Percentiles rank a stretch among this genome's conserved stretches.
Evolutionary conservation across 2,888 invertebrate species (phyloP).

Genomic region (Andrena marginata): DNA sequence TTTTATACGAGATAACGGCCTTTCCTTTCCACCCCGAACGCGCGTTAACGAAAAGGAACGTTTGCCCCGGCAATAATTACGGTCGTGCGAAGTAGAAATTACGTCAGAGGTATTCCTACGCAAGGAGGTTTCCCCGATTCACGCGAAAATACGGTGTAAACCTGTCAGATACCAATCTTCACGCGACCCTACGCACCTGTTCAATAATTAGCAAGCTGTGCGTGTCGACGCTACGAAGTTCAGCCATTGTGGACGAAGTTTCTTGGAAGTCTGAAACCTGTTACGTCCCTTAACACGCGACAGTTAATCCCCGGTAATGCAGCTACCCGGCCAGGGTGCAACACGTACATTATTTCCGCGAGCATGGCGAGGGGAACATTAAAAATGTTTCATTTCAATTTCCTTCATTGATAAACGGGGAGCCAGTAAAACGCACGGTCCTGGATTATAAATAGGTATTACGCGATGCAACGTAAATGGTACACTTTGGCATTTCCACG

Average conservation of each 20-base stretch:
- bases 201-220: slow-evolving; percentile 6
- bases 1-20: slow-evolving; percentile 77
- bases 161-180: not conserved
- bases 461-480: slow-evolving; percentile 25
- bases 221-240: slow-evolving; percentile 30
- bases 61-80: not conserved
- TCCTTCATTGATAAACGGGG: not conserved
- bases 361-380: not conserved
- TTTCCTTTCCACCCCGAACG: slow-evolving; percentile 32
- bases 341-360: not conserved
- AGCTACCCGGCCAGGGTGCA: slow-evolving; percentile 9
- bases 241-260: slow-evolving; percentile 31
- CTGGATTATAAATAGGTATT: slow-evolving; percentile 30
- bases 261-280: slow-evolving; percentile 50
- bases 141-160: not conserved
- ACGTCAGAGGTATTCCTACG: not conserved
- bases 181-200: not conserved
- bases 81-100: not conserved
- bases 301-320: slow-evolving; percentile 36
- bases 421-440: not conserved
- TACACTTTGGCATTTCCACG: slow-evolving; percentile 73
- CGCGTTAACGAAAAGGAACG: not conserved
- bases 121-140: not conserved
- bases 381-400: not conserved
- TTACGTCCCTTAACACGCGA: slow-evolving; percentile 51